A percentile compares a stretch with the other conserved stretches of the same genome.
phyloP scores from a whole-genome alignment of 2,797 vertebrate genomes.

The Hozukius guyotensis region DNA sequence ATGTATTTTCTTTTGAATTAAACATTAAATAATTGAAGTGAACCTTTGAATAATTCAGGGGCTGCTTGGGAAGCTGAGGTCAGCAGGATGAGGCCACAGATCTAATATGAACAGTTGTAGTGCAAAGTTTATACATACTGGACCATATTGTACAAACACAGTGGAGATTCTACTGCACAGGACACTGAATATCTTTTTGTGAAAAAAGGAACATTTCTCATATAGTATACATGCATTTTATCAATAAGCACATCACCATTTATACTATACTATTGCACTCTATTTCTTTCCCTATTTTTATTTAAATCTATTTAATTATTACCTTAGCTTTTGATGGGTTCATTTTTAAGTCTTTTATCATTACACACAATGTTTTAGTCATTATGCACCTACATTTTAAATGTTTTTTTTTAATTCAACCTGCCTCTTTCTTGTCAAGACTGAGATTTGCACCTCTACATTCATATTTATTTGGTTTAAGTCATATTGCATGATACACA shows the following conservation, averaged over 20 bases:
- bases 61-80: conserved; percentile 37
- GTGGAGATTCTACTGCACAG: neutral
- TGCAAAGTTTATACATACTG: conserved; percentile 2
- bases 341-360: neutral
- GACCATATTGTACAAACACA: neutral
- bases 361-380: neutral
- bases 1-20: conserved; percentile 65
- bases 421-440: neutral
- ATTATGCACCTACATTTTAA: neutral
- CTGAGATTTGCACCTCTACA: neutral
- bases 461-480: neutral
- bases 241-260: no score
- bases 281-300: no score
- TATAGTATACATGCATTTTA: no score
- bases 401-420: neutral
- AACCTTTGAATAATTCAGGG: conserved; percentile 67
- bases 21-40: conserved; percentile 68
- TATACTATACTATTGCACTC: no score
- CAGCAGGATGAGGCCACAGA: conserved; percentile 29
- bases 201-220: neutral
- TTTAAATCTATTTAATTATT: neutral
- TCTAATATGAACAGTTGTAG: conserved; percentile 20
- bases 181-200: neutral
- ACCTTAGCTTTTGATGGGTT: neutral
- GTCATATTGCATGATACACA: neutral